A percentile compares a stretch with the other conserved stretches of the same genome.
Conservation (phyloP, 2,113 vertebrate species). For the Triplophysa siluroides region DNA sequence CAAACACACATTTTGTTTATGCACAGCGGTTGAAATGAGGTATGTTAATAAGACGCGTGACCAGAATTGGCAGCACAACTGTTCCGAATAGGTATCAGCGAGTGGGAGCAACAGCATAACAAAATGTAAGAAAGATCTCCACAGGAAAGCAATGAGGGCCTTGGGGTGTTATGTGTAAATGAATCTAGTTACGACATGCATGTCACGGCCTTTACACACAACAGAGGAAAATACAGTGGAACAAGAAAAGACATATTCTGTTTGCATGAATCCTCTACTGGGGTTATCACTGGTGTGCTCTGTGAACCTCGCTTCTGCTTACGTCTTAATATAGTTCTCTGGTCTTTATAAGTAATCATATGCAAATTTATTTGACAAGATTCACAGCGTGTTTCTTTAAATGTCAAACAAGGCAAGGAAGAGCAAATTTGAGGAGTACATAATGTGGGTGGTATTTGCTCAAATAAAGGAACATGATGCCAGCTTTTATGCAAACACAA, state of each 20-base stretch:
- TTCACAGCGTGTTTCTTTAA: conserved; percentile 36
- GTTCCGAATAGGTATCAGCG: background rate
- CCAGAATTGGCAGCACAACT: conserved; percentile 8
- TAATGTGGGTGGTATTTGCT: conserved; percentile 17
- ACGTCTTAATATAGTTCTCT: conserved; percentile 16
- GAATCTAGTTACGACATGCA: background rate
- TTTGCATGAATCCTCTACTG: conserved; percentile 21
- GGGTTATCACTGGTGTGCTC: background rate
- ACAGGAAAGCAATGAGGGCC: conserved; percentile 17
- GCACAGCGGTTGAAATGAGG: conserved; percentile 32
- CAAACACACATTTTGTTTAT: conserved; percentile 38
- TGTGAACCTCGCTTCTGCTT: conserved; percentile 5
- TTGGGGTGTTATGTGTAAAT: conserved; percentile 25
- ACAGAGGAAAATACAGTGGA: conserved; percentile 7
- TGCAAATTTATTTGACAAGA: conserved; percentile 39
- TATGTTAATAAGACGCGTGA: conserved; percentile 9
- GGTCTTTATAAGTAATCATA: conserved; percentile 37
- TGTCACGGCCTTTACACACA: conserved; percentile 33
- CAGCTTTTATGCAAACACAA: background rate
- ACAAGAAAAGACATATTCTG: conserved; percentile 31
- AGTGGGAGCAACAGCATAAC: background rate
- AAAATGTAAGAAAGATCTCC: background rate
- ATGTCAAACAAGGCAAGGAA: conserved; percentile 44
- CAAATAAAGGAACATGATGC: background rate
- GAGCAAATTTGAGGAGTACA: background rate